Evolutionary conservation across 1,140 invertebrate species (phyloP).

Genomic region (Ceratosolen solmsi): DNA sequence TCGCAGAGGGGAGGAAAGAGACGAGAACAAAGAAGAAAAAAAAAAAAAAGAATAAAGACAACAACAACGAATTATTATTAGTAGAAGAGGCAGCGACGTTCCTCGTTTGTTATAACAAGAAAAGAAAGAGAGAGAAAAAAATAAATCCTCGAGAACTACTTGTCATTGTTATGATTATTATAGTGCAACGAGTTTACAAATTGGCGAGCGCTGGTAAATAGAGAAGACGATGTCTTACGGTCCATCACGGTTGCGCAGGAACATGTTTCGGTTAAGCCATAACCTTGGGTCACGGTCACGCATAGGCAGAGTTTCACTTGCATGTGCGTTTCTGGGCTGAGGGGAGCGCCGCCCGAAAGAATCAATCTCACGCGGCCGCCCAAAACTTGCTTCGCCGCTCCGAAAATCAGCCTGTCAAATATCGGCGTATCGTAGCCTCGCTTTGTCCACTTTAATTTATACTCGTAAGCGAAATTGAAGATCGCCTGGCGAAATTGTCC

Average conservation of each 20-base stretch:
- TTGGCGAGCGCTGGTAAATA: not conserved
- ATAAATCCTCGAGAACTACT: conserved; percentile 36
- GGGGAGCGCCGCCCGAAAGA: conserved; percentile 93
- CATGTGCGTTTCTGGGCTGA: conserved; percentile 95
- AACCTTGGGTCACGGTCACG: conserved; percentile 92
- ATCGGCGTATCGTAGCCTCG: conserved; percentile 89
- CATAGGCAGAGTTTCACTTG: conserved; percentile 96
- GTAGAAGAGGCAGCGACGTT: too few relatives aligned
- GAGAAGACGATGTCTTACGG: conserved; percentile 72
- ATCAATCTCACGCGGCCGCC: conserved; percentile 91
- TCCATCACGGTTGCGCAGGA: conserved; percentile 94
- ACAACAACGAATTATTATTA: too few relatives aligned
- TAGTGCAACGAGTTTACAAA: too few relatives aligned
- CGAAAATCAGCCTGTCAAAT: conserved; percentile 78
- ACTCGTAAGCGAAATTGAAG: conserved; percentile 93
- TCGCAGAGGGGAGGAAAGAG: too few relatives aligned
- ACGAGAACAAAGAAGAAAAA: too few relatives aligned
- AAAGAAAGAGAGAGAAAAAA: too few relatives aligned
- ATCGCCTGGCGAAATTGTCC: conserved; percentile 83
- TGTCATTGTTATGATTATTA: too few relatives aligned
- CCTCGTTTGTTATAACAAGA: too few relatives aligned
- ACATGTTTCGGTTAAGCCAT: conserved; percentile 97
- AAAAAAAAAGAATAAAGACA: too few relatives aligned
- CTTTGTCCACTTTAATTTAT: conserved; percentile 89
- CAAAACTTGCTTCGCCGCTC: conserved; percentile 82